These are phyloP conservation scores for Acipenser ruthenus DNA, from an alignment of 2,797 vertebrate genomes.

Conservation along the genomic window DNA sequence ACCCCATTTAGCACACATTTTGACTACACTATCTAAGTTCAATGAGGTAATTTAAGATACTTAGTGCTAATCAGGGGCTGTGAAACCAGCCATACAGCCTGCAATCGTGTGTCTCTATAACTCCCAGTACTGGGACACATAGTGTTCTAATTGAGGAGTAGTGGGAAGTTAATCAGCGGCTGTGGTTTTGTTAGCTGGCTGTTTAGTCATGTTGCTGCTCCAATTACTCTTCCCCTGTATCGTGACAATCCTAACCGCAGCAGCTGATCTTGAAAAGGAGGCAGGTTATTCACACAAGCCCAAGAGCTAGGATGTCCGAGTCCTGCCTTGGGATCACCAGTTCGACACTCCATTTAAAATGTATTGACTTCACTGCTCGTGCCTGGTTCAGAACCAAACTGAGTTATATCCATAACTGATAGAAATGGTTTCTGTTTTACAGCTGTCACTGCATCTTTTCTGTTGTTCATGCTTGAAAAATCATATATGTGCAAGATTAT, in stretches of 20 bases:
- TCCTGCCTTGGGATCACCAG: neutral
- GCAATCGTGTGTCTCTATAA: no score
- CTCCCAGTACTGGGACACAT: neutral
- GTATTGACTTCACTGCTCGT: neutral
- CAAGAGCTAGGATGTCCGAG: neutral
- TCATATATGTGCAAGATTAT: neutral
- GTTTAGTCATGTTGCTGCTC: neutral
- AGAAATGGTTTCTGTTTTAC: neutral
- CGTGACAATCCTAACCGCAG: slow-evolving; percentile 2
- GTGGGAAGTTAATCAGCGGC: neutral
- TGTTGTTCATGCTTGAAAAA: neutral
- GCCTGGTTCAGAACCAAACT: no score
- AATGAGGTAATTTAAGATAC: neutral
- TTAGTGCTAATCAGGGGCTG: neutral
- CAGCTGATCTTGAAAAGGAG: neutral
- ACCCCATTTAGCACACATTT: no score
- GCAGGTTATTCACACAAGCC: neutral
- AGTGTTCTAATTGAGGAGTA: neutral
- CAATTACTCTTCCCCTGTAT: slow-evolving; percentile 3
- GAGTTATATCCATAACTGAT: no score
- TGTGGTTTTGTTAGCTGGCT: slow-evolving; percentile 5
- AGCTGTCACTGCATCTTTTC: neutral
- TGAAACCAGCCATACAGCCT: neutral
- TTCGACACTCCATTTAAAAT: neutral
- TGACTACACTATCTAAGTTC: neutral